Conservation (phyloP, 2,797 vertebrate genomes). For the Hydrophis major region DNA sequence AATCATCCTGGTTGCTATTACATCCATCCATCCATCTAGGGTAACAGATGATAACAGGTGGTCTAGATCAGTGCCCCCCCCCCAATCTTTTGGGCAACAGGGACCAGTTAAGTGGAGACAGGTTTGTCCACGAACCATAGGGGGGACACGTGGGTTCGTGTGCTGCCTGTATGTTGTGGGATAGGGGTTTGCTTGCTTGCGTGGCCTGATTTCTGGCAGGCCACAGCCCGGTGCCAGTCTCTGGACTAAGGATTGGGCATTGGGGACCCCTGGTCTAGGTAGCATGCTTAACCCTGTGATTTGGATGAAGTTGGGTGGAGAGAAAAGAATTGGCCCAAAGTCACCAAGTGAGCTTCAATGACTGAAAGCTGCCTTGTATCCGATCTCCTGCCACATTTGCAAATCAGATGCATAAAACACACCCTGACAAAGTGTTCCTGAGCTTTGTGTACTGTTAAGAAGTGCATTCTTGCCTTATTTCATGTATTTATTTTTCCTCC, state of each 20-base stretch:
- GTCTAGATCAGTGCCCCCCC: too few relatives aligned
- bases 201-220: not conserved
- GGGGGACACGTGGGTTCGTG: too few relatives aligned
- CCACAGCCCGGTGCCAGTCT: fast-evolving
- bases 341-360: not conserved
- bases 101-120: too few relatives aligned
- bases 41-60: too few relatives aligned
- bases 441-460: slow-evolving; percentile 65
- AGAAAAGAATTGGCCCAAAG: not conserved
- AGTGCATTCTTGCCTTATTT: slow-evolving; percentile 71
- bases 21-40: too few relatives aligned
- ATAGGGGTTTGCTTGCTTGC: not conserved
- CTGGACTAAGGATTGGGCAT: not conserved
- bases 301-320: not conserved
- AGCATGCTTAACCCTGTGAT: not conserved
- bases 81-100: too few relatives aligned
- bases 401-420: slow-evolving; percentile 12
- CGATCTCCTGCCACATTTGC: not conserved
- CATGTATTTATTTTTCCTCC: slow-evolving; percentile 68
- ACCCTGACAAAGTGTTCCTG: slow-evolving; percentile 68
- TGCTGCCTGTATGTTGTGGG: not conserved
- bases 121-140: too few relatives aligned
- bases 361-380: not conserved
- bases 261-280: not conserved
- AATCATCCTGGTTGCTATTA: too few relatives aligned